Evolutionary conservation across 2,113 vertebrate species (phyloP).

Genomic region (Lichenostomus cassidix): DNA sequence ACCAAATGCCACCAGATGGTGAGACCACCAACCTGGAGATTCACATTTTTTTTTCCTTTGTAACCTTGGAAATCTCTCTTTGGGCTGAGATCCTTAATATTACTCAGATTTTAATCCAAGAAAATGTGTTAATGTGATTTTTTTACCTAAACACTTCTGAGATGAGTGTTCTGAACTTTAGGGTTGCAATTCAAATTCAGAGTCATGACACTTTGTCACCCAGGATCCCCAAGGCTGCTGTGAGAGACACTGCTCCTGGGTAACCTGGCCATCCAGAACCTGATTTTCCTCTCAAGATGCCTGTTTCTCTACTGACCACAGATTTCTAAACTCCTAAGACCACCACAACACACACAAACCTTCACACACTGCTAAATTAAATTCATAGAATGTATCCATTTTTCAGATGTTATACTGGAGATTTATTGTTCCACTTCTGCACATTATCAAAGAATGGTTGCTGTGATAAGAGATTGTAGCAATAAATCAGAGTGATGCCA

Average conservation of each 20-base stretch:
- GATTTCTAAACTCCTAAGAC: neutral
- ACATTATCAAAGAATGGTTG: neutral
- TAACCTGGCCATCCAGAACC: neutral
- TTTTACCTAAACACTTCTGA: neutral
- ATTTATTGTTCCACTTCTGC: conserved; percentile 25
- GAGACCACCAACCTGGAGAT: neutral
- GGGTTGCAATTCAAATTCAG: neutral
- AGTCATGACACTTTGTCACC: neutral
- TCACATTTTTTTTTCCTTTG: neutral
- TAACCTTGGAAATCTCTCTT: neutral
- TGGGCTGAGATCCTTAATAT: neutral
- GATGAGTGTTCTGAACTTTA: neutral
- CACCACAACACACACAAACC: neutral
- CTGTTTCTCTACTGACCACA: neutral
- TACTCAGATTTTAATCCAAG: neutral
- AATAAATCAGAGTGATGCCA: neutral
- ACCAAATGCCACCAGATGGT: neutral
- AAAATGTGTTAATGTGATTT: neutral
- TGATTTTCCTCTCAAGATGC: neutral
- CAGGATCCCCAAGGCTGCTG: neutral
- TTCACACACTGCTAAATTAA: neutral
- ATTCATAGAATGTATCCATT: neutral
- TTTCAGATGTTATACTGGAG: neutral
- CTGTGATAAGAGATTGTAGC: neutral
- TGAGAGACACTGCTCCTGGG: neutral